A percentile compares a stretch with the other conserved stretches of the same genome.
phyloP scores from a whole-genome alignment of 2,113 vertebrate species.

The Lasiurus cinereus region DNA sequence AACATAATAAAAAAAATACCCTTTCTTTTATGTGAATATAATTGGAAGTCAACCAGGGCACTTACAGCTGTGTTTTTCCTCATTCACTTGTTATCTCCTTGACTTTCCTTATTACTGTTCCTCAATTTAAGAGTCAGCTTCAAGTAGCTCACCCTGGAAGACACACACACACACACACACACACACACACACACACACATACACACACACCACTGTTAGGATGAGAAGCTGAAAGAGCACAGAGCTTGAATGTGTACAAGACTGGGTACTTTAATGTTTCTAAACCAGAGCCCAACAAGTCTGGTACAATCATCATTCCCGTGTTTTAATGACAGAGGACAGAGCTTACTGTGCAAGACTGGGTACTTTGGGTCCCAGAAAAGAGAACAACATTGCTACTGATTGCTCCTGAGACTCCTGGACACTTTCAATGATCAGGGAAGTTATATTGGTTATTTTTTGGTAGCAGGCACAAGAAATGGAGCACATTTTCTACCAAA shows the following conservation, averaged over 20 bases:
- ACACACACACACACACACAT: not conserved
- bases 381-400: not conserved
- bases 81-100: not conserved
- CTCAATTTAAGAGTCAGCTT: not conserved
- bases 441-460: not conserved
- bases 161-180: not conserved
- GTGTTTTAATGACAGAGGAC: not conserved
- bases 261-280: not conserved
- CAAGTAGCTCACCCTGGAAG: not conserved
- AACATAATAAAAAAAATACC: not conserved
- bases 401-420: not conserved
- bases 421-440: not conserved
- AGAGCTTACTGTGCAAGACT: not conserved
- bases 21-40: not conserved
- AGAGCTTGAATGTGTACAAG: not conserved
- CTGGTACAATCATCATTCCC: not conserved
- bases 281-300: not conserved
- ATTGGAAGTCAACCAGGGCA: not conserved
- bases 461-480: not conserved
- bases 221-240: not conserved
- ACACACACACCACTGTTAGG: not conserved
- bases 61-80: not conserved
- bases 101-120: not conserved
- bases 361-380: not conserved
- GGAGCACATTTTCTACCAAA: not conserved